These are phyloP conservation scores for Drosophila parthenogenetica DNA, from an alignment of 2,888 invertebrate species.

Conservation along the genomic window DNA sequence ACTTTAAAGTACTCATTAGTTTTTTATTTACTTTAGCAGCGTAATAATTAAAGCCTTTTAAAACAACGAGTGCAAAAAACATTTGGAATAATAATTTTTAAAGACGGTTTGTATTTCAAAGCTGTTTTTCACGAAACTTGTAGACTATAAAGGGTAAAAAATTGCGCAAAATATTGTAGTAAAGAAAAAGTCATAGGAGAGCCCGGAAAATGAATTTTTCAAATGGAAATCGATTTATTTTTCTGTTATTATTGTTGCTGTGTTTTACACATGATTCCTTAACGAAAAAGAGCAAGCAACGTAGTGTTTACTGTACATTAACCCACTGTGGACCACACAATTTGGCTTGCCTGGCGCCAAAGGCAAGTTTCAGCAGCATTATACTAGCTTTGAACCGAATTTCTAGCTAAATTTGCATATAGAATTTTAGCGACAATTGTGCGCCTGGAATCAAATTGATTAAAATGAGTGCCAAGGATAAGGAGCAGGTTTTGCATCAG, in stretches of 20 bases:
- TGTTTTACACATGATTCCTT: neutral
- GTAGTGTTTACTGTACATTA: slow-evolving; percentile 27
- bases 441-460: neutral
- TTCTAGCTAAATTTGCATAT: neutral
- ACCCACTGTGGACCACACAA: slow-evolving; percentile 38
- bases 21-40: no score
- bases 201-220: slow-evolving; percentile 16
- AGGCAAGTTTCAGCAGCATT: slow-evolving; percentile 20
- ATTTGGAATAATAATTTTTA: no score
- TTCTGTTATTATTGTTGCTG: slow-evolving; percentile 4
- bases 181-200: neutral
- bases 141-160: slow-evolving; percentile 23
- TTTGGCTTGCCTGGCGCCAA: slow-evolving; percentile 28
- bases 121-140: slow-evolving; percentile 2
- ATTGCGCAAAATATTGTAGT: neutral
- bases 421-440: slow-evolving; percentile 34
- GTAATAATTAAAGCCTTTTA: no score
- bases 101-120: neutral
- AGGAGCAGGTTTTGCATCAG: slow-evolving; percentile 10
- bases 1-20: no score
- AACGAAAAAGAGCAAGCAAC: no score
- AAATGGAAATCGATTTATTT: neutral
- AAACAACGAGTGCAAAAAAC: no score
- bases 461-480: neutral
- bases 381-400: neutral